Evolutionary conservation across 2,797 vertebrate genomes (phyloP), one percentile per base, ranked within the genome.

Genomic region (Pyrocephalus nanus): DNA sequence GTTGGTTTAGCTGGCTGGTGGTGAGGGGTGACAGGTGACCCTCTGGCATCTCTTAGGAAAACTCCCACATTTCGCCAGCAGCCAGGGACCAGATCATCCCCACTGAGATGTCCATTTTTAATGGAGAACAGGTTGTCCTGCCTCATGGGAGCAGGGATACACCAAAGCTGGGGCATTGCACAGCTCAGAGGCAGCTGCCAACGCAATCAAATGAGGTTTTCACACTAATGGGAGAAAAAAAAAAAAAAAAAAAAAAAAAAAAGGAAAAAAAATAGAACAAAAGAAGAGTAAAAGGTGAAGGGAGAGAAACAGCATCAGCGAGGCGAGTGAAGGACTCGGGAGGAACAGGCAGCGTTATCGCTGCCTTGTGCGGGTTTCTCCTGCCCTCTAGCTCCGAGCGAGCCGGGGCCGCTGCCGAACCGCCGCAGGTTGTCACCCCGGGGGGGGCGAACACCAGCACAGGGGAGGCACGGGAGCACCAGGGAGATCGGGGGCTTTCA

Each of bases 301-400:
- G 48, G 32, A 29, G 27, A 27, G 47, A 53, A 86, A 15, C 8
- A 4, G 34, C 74, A 53, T 6, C 30, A 36, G 69, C 4, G 40
- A 60, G 36, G 51, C 0, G 13, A 40, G 36, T 14, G 38, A 67
- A 64, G 4, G 4, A 9, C 54, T 43, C 14, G 29, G 30, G 38
- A 50, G 62, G 54, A 70, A n/a, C 67, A 47, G 57, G 91, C 77
- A 23, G 75, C 17, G 19, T 8, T n/a, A 36, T 1, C 15, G 25
- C 66, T 53, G 88, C 88, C 62, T 43, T 89, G 73, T 3, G 8
- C 15, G 64, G 81, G 47, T 90, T 94, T 81, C 86, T 96, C 94
- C 94, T 90, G 94, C 94, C 93, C 92, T 96, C 96, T 83, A 88
- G 93, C 94, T 92, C 94, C 22, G n/a, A 95, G 67, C 36, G 3